Evolutionary conservation across 1,140 invertebrate genomes (phyloP).

Genomic region (Trichonephila clavata): DNA sequence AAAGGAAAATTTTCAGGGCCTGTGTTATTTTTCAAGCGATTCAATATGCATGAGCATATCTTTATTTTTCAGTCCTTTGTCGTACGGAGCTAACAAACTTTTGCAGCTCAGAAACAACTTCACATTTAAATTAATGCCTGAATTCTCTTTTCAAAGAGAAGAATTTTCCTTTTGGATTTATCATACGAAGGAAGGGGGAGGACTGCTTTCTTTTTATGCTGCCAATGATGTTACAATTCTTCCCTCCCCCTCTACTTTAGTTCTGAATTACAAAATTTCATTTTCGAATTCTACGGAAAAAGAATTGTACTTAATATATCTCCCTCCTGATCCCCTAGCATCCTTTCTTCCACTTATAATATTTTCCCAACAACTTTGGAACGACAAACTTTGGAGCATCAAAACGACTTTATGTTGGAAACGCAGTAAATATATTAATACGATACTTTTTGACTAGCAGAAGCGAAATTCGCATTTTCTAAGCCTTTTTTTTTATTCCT

Average conservation of each 20-base stretch:
- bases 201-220: conserved; percentile 7
- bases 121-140: conserved; percentile 66
- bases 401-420: conserved; percentile 36
- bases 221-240: neutral
- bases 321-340: neutral
- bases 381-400: conserved; percentile 56
- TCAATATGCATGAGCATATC: conserved; percentile 33
- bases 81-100: conserved; percentile 32
- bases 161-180: conserved; percentile 48
- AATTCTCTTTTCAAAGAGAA: neutral
- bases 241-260: neutral
- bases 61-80: conserved; percentile 66
- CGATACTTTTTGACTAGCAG: conserved; percentile 39
- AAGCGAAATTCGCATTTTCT: conserved; percentile 11
- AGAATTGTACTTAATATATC: conserved; percentile 52
- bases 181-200: conserved; percentile 1
- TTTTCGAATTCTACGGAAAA: conserved; percentile 48
- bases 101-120: conserved; percentile 11
- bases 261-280: conserved; percentile 61
- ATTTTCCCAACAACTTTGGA: conserved; percentile 54
- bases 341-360: conserved; percentile 33
- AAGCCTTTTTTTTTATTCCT: neutral
- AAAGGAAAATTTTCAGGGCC: conserved; percentile 8
- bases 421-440: conserved; percentile 74
- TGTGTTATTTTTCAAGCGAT: neutral